Evolutionary conservation across 2,888 invertebrate genomes (phyloP).

Genomic region (Artemia sinica): DNA sequence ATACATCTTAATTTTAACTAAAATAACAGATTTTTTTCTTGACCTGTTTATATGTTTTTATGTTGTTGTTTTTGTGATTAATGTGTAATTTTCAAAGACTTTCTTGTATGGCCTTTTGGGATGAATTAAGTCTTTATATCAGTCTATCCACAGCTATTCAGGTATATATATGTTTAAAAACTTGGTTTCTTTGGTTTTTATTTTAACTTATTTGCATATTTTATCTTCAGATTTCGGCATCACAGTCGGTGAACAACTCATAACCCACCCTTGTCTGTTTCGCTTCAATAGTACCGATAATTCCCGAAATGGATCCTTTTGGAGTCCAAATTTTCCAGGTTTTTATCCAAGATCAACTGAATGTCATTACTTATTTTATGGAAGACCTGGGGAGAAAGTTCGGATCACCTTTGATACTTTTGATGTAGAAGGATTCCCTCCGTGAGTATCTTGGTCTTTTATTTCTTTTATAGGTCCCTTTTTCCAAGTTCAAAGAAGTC

Average conservation of each 20-base stretch:
- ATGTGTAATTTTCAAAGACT: too few species aligned
- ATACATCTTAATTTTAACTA: too few species aligned
- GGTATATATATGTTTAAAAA: constrained; percentile 16
- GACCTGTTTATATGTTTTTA: too few species aligned
- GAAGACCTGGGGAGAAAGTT: constrained; percentile 54
- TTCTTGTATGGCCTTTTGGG: too few species aligned
- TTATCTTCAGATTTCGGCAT: constrained; percentile 61
- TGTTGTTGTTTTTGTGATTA: too few species aligned
- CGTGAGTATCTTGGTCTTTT: constrained; percentile 46
- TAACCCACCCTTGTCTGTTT: constrained; percentile 63
- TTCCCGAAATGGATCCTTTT: constrained; percentile 58
- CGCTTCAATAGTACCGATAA: constrained; percentile 60
- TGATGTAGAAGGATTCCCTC: constrained; percentile 81
- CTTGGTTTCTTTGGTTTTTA: constrained; percentile 28
- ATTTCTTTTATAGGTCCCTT: background rate
- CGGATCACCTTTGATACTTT: constrained; percentile 73
- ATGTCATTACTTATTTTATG: constrained; percentile 79
- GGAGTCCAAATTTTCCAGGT: constrained; percentile 77
- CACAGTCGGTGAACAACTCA: constrained; percentile 55
- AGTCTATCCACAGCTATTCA: constrained; percentile 22
- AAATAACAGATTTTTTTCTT: too few species aligned
- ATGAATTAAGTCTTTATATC: background rate
- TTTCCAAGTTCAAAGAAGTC: background rate
- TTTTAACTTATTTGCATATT: constrained; percentile 24
- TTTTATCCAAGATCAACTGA: constrained; percentile 73